Base-by-base conservation (phyloP, 2,797 vertebrate genomes). In the Pogonophryne albipinna region DNA sequence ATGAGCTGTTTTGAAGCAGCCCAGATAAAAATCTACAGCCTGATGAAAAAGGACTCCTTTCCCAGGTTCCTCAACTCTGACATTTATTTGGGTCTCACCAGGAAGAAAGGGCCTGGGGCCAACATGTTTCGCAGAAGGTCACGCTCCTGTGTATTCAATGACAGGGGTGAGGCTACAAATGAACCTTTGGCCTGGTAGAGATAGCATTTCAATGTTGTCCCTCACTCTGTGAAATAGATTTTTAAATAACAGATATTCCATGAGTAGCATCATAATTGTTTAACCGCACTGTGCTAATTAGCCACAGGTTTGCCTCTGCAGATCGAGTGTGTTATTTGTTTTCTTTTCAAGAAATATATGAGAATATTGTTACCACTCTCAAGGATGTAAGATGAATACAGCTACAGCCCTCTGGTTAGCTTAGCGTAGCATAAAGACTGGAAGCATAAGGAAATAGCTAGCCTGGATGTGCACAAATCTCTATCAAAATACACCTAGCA, bases 11-110 rank as follows among this genome's bases (percentile, higher is more conserved):
- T 99, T 38, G 96, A 99, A 0, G 87, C 80, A 0, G 98, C 98
- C 1, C 97, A 99, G 89, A 93, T 51, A 78, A 97, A 93, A 83
- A 94, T 99, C 51, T 96, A 97, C 89, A 93, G 93, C 82, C 93
- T 99, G 86, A 99, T 99, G 98, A 97, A 98, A 87, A 98, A 97
- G 89, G 98, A 99, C 95, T 97, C 96, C 87, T 99, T 98, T 68
- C 96, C 95, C 0, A 94, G 98, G 52, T 99, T 99, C 88, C 94
- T 99, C 53, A 91, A 90, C 63, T 99, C 97, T 2, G 95, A 96
- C 71, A 93, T 95, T 74, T 99, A 99, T 80, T 87, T 95, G 75
- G 86, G 90, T 63, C 75, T 99, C 86, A 84, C 94, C 66, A 94
- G 91, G 84, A 95, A 90, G 57, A 95, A 92, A 76, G 93, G 87